phyloP scores from a whole-genome alignment of 2,888 invertebrate genomes.

The Galerucella pusilla region DNA sequence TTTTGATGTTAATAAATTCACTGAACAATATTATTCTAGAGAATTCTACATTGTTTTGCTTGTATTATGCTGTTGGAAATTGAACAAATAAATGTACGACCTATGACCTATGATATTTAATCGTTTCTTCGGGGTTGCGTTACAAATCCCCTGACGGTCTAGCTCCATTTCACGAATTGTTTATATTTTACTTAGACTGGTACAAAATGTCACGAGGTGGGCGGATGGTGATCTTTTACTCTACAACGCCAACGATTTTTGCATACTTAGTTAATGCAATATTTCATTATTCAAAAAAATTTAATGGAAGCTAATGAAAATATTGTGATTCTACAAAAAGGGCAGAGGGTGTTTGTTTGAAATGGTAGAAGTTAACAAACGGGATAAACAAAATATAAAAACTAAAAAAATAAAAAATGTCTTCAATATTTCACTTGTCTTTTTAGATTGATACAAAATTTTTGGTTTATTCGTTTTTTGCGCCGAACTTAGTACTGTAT shows the following conservation, averaged over 20 bases:
- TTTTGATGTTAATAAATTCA: no score
- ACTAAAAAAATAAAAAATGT: no score
- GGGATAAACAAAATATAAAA: no score
- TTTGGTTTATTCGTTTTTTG: no score
- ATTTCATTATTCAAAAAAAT: slow-evolving; percentile 4
- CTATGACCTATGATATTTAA: slow-evolving; percentile 9
- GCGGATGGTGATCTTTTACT: slow-evolving; percentile 14
- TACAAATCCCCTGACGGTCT: slow-evolving; percentile 11
- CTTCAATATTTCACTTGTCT: no score
- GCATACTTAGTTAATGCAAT: neutral
- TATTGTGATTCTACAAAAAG: neutral
- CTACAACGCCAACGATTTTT: neutral
- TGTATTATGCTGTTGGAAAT: no score
- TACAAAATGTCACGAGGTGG: slow-evolving; percentile 17
- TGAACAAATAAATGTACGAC: neutral
- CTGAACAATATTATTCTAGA: no score
- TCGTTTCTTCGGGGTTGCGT: slow-evolving; percentile 8
- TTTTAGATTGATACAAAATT: no score
- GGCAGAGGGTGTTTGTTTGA: neutral
- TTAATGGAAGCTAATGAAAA: slow-evolving; percentile 9
- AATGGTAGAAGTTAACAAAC: no score
- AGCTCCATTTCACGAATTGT: neutral
- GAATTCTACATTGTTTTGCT: no score
- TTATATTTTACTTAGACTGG: slow-evolving; percentile 6
- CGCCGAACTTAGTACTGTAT: no score